Conservation (phyloP, 2,113 vertebrate genomes). For the Accipiter cooperii region DNA sequence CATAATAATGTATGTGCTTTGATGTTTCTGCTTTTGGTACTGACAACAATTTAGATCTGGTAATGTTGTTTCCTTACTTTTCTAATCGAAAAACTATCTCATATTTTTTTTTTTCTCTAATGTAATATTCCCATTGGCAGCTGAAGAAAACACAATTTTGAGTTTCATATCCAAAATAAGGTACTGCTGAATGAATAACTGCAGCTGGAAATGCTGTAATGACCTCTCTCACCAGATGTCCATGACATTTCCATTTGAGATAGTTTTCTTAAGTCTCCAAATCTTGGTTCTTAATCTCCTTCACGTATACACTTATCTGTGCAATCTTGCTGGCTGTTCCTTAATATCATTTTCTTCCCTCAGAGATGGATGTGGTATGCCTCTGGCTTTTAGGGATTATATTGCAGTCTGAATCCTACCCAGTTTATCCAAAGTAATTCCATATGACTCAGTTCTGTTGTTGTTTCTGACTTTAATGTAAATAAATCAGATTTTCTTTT, state of each 20-base stretch:
- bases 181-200: not conserved
- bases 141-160: not conserved
- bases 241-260: not conserved
- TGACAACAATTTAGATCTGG: not conserved
- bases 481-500: not conserved
- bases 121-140: not conserved
- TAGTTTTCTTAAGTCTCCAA: not conserved
- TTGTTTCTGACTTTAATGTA: not conserved
- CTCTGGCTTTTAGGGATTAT: not conserved
- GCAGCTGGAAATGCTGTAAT: not conserved
- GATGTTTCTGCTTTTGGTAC: not conserved
- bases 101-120: not conserved
- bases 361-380: not conserved
- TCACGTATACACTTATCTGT: not conserved
- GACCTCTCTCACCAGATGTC: not conserved
- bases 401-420: not conserved
- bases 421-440: not conserved
- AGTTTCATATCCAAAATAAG: not conserved
- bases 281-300: not conserved
- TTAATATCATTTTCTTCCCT: not conserved
- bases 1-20: not conserved
- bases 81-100: not conserved
- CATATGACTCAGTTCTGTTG: not conserved
- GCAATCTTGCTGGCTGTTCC: not conserved
- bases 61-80: not conserved